Evolutionary conservation across 2,797 vertebrate genomes (phyloP), one percentile per base, ranked within the genome.

Genomic region (Sphenopsis melanotis): DNA sequence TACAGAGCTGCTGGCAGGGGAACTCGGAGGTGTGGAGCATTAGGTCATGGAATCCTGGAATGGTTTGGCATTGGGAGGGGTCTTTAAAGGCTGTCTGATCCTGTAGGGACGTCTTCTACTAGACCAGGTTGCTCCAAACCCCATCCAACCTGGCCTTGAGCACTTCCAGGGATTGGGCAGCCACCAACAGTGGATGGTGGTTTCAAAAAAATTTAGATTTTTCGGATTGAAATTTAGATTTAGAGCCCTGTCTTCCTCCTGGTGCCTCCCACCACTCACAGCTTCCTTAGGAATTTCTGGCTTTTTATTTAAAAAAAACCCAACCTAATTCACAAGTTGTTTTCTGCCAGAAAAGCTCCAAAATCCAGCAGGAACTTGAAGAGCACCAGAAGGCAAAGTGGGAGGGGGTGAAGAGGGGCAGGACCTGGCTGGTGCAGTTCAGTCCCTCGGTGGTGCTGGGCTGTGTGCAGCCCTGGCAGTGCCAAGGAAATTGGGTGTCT

Each of bases 101-200:
- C 29, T 50, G 56, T 24, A 30, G 18, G 37, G 21, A 2, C 1
- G 1, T 19, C 14, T 64, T 42, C 17, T 9, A 10, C 9, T 23
- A 16, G 6, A 13, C 4, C 55, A 55, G 22, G 32, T 15, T 61
- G 42, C 23, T 82, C 63, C 79, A 89, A 64, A 44, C 10, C 10
- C 18, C 7, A 2, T 39, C 57, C 64, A 41, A 1, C 21, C 56
- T 6, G 41, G 16, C 20, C 57, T 52, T 64, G 71, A 37, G 39
- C 24, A 20, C 29, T 64, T 70, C 29, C 44, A 64, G 50, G 23
- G 6, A 21, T 22, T 21, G 17, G 24, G 8, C 39, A 50, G 24
- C 37, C 12, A 13, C 37, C 39, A 5, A 9, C 15, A 12, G 1
- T 21, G 32, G 26, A 6, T 15, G 42, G 36, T 0, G 0, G 16